Base-by-base conservation (phyloP, 2,888 invertebrate species). In the Osmoderma eremita region DNA sequence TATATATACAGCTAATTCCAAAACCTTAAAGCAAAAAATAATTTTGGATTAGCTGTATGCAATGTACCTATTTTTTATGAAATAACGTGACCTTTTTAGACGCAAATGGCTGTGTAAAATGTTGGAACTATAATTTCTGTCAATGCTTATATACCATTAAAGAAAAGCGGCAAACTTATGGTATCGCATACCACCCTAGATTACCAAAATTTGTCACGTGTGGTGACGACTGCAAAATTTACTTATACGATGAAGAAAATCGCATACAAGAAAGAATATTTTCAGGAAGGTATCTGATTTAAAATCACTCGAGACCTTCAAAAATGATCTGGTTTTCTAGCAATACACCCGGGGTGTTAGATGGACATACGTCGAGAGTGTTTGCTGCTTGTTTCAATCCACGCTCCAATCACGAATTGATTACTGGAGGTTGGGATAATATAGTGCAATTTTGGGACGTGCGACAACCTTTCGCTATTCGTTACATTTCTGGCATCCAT, bases 371-470 rank as follows among this genome's bases (percentile, higher is more conserved):
- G 45, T 88, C 88, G 5, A 82, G 89, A 76, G 86, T 90, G 71
- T 90, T 88, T 73, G 84, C 88, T 1, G 88, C 88, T 17, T 85
- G 86, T 48, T 90, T 90, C 76, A 87, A 90, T 76, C 90, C 90
- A 0, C 84, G 84, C 74, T 87, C 88, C 10, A 84, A 86, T 63
- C 86, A 89, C 76, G 90, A 90, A 79, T 78, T 91, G 67, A 82
- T 90, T 70, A 88, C 89, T 1, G 90, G 88, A 0, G 90, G 90
- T 6, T 89, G 89, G 89, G 90, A 90, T 73, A 83, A 88, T 74
- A 84, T 84, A 0, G 84, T 91, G 1, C 86, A 88, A 74, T 89
- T 88, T 75, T 90, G 90, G 89, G 90, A 90, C 76, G 84, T 87
- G 53, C 82, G 90, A 66, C 87, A 88, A 74, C 88, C 89, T 0